These are phyloP conservation scores for Panopea generosa DNA, from an alignment of 2,888 invertebrate genomes.

Conservation along the genomic window DNA sequence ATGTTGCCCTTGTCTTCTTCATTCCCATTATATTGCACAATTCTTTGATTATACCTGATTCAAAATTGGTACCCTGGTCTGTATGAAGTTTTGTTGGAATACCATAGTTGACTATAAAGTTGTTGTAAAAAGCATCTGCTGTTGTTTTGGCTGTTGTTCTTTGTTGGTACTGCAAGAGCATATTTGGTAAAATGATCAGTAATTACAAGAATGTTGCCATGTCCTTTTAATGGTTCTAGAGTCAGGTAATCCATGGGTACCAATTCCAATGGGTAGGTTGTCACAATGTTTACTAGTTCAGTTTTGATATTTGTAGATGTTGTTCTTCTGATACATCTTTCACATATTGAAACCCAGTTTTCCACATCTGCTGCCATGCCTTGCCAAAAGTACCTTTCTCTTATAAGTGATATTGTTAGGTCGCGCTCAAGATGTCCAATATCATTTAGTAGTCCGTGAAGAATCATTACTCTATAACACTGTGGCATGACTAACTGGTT, in stretches of 20 bases:
- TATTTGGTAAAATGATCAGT: conserved; percentile 35
- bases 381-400: too few relatives aligned
- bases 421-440: too few relatives aligned
- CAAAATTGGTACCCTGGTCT: conserved; percentile 52
- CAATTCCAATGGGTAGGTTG: conserved; percentile 33
- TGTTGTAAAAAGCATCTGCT: conserved; percentile 25
- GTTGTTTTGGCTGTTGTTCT: too few relatives aligned
- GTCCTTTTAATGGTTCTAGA: too few relatives aligned
- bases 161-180: too few relatives aligned
- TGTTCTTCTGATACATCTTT: conserved; percentile 17
- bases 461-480: conserved; percentile 5
- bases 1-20: too few relatives aligned
- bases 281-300: conserved; percentile 23
- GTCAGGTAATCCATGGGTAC: conserved; percentile 28
- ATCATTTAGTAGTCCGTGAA: conserved; percentile 13
- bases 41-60: conserved; percentile 34
- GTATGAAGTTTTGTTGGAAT: conserved; percentile 43
- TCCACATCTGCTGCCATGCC: too few relatives aligned
- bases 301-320: conserved; percentile 6
- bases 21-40: conserved; percentile 28
- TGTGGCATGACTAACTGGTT: conserved; percentile 10
- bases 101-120: too few relatives aligned
- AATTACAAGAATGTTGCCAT: too few relatives aligned
- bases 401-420: too few relatives aligned
- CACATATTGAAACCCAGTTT: conserved; percentile 3